phyloP scores from a whole-genome alignment of 30 jellyfish, hydroid and myxozoan species.

The Chrysaora quinquecirrha region DNA sequence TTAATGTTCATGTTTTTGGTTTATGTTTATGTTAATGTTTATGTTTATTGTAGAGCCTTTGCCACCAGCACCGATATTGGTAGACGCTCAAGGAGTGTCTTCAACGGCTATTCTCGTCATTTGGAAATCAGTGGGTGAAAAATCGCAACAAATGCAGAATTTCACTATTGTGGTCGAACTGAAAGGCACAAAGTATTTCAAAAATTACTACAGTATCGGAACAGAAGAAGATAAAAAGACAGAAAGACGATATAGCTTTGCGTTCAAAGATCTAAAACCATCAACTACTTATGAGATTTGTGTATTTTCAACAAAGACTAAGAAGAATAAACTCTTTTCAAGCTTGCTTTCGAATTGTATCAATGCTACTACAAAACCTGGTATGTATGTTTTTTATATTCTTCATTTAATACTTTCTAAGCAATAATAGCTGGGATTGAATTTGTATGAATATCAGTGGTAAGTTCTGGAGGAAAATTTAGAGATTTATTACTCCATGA shows the following conservation, averaged over 20 bases:
- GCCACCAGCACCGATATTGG: constrained; percentile 14
- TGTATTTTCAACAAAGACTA: constrained; percentile 8
- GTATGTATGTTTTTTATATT: constrained; percentile 7
- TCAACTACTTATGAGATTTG: neutral
- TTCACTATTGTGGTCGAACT: constrained; percentile 2
- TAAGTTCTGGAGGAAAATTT: no score
- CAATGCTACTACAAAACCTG: constrained; percentile 6
- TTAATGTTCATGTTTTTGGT: neutral
- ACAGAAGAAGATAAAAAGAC: neutral
- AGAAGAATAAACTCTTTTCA: neutral
- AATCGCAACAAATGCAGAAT: neutral
- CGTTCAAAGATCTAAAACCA: constrained; percentile 24
- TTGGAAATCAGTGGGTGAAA: constrained; percentile 29
- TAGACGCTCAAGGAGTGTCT: neutral
- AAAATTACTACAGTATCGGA: neutral
- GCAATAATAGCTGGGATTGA: neutral
- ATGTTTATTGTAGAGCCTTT: constrained; percentile 25
- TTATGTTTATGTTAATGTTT: neutral
- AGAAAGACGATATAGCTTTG: neutral
- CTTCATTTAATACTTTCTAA: neutral
- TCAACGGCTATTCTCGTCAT: constrained; percentile 2
- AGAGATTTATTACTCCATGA: no score
- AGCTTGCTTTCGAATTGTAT: constrained; percentile 4
- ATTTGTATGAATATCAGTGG: no score
- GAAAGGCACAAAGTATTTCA: neutral